These are phyloP conservation scores for Micropoecilia bifurca DNA, from an alignment of 2,797 vertebrate species.

Conservation along the genomic window DNA sequence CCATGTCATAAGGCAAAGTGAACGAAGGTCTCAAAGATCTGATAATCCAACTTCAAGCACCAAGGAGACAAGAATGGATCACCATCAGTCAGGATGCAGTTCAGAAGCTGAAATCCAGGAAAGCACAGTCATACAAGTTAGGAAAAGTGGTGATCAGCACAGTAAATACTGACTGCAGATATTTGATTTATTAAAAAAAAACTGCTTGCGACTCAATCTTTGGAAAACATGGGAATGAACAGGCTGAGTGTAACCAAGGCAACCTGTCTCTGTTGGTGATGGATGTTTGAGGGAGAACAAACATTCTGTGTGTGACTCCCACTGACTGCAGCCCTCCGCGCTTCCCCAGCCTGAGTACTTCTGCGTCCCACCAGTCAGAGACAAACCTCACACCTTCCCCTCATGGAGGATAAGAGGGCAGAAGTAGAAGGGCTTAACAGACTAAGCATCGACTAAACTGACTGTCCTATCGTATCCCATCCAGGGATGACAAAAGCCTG, in stretches of 20 bases:
- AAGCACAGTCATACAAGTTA: neutral
- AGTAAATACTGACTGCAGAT: neutral
- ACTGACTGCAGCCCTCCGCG: neutral
- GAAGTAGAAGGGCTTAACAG: conserved; percentile 70
- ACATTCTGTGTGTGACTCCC: neutral
- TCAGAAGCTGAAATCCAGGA: neutral
- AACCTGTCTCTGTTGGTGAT: neutral
- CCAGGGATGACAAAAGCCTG: conserved; percentile 4
- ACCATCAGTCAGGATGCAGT: neutral
- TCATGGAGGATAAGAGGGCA: conserved; percentile 54
- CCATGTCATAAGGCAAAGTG: neutral
- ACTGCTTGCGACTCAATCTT: neutral
- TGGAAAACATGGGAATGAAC: neutral
- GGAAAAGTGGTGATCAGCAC: neutral
- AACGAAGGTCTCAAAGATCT: neutral
- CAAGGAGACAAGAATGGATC: neutral
- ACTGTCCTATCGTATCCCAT: conserved; percentile 23
- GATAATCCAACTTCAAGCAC: neutral
- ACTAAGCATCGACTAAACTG: conserved; percentile 70
- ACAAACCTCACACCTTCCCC: conserved; percentile 27
- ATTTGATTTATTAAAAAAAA: neutral
- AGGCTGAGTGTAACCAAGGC: neutral
- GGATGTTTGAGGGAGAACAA: neutral
- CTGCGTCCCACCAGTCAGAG: conserved; percentile 12
- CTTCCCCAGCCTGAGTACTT: neutral